phyloP scores from a whole-genome alignment of 2,888 invertebrate species.

The Agrenia bidenticulata region DNA sequence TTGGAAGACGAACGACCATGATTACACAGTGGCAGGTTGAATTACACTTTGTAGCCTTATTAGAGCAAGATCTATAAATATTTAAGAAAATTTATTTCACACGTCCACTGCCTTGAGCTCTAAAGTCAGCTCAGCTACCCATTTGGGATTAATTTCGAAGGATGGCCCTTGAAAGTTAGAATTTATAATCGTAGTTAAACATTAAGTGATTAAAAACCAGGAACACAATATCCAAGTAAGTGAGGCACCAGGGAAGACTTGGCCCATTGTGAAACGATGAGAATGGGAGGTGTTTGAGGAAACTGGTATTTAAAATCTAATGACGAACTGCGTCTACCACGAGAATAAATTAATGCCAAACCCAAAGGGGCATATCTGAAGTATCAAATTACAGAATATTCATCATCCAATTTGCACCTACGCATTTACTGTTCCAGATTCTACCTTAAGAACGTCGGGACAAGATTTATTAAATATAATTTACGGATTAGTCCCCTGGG shows the following conservation, averaged over 20 bases:
- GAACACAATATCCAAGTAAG: background rate
- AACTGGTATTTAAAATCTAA: conserved; percentile 12
- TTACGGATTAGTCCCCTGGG: background rate
- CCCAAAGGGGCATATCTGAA: conserved; percentile 18
- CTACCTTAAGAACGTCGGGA: background rate
- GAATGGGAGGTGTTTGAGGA: conserved; percentile 7
- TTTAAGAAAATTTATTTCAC: conserved; percentile 17
- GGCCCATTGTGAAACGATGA: background rate
- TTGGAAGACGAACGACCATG: conserved; percentile 8
- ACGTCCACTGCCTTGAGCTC: background rate
- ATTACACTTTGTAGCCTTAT: conserved; percentile 38
- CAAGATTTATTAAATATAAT: too few relatives aligned
- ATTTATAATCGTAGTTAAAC: background rate
- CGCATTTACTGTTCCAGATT: conserved; percentile 13
- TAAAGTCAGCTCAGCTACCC: background rate
- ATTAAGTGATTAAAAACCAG: background rate
- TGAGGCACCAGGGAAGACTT: too few relatives aligned
- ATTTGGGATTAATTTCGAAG: conserved; percentile 1
- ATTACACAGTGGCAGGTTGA: conserved; percentile 32
- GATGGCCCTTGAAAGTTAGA: background rate
- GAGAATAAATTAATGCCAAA: conserved; percentile 12
- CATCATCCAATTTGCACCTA: conserved; percentile 20
- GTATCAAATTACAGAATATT: conserved; percentile 22
- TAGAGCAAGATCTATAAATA: conserved; percentile 34
- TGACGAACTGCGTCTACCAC: background rate